Evolutionary conservation across 2,888 invertebrate genomes (phyloP), one percentile per base, ranked within the genome.

Genomic region (Calliopum simillimum): DNA sequence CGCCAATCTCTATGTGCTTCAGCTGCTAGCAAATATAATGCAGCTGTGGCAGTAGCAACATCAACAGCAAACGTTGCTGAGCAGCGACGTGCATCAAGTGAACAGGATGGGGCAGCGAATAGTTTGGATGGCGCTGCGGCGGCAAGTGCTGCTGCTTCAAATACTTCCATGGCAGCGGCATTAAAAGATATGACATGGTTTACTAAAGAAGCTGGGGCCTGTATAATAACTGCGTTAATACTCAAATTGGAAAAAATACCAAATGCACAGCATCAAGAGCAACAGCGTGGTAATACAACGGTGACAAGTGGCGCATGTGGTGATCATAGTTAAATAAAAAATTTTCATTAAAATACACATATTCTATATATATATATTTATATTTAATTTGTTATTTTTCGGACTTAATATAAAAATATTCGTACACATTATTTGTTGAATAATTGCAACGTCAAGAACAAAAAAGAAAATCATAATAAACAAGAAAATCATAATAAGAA

Each of bases 121-220:
- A 43, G 4, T 44, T 16, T n/a, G 61, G 67, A 51, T 16, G 58
- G 19, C 41, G 43, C 59, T 11, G 56, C 23, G 12, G 25, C 41
- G 14, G 65, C 25, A 49, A 67, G 71, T 65, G 56, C 56, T 14
- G 14, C 44, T 12, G 58, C 64, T 16, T 47, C 41, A 21, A 77
- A 74, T 25, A 75, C 79, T 25, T 80, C 82, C 21, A 79, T 82
- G 1, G 79, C 79, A 3, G 76, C 81, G 58, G 75, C 81, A 43
- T 74, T 85, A n/a, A 84, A 83, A 69, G 83, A 85, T 75, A 79
- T 83, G 65, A 83, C 84, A 58, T 86, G 86, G 86, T 85, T 86
- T 53, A 86, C 86, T 43, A 86, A 86, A 75, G 86, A 86, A 73
- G 85, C 86, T 2, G 86, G 86, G 8, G 86, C 86, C 59, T 86